Evolutionary conservation across 2,888 invertebrate genomes (phyloP).

Genomic region (Oxytorus armatus): DNA sequence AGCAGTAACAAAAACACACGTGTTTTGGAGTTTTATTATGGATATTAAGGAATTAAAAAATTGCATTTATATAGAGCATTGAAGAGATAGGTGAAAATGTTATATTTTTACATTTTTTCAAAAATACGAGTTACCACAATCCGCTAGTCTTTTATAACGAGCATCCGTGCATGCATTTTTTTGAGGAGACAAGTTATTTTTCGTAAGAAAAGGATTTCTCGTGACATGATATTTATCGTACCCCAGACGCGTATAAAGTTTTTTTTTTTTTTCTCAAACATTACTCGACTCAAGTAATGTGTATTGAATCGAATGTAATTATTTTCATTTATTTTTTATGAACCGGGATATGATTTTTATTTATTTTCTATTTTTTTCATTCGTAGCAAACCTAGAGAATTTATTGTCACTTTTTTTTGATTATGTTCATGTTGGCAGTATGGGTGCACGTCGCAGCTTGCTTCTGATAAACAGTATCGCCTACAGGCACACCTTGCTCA

Average conservation of each 20-base stretch:
- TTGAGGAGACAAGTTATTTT: not conserved
- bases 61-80: too few relatives aligned
- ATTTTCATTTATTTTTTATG: slow-evolving; percentile 53
- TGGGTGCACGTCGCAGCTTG: slow-evolving; percentile 88
- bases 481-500: slow-evolving; percentile 89
- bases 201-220: not conserved
- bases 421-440: slow-evolving; percentile 85
- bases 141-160: not conserved
- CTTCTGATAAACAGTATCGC: slow-evolving; percentile 90
- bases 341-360: too few relatives aligned
- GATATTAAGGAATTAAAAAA: too few relatives aligned
- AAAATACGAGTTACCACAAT: too few relatives aligned
- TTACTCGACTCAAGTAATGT: slow-evolving; percentile 5
- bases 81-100: too few relatives aligned
- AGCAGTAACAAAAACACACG: not conserved
- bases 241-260: too few relatives aligned
- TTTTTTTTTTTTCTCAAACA: slow-evolving; percentile 28
- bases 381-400: slow-evolving; percentile 80
- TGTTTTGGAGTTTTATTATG: too few relatives aligned
- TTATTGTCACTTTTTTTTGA: slow-evolving; percentile 80
- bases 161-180: slow-evolving; percentile 56
- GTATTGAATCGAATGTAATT: not conserved
- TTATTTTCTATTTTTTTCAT: slow-evolving; percentile 85
- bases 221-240: slow-evolving; percentile 1
- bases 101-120: too few relatives aligned